These are phyloP conservation scores for Microcebus ravelobensis DNA, from an alignment of 2,113 vertebrate genomes.

Conservation along the genomic window DNA sequence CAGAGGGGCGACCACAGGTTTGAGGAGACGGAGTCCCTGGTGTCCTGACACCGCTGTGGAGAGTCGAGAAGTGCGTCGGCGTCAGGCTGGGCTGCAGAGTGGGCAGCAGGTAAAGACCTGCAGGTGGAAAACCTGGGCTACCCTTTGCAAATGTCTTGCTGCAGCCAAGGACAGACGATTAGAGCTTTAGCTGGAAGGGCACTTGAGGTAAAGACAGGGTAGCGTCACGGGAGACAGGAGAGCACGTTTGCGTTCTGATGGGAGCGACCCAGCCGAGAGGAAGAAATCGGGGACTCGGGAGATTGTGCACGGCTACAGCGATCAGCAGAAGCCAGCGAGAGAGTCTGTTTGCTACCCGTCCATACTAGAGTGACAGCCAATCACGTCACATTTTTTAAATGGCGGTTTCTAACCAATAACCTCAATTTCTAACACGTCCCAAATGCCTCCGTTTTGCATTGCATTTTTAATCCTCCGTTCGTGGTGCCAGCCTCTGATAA, in stretches of 20 bases:
- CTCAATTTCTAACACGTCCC: background rate
- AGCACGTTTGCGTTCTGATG: background rate
- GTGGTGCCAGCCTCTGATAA: constrained; percentile 57
- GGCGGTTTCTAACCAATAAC: background rate
- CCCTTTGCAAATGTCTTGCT: no score
- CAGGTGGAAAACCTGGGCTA: background rate
- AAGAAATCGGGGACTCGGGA: background rate
- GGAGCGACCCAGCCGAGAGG: background rate
- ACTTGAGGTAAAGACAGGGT: background rate
- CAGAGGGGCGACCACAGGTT: no score
- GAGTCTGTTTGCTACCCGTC: background rate
- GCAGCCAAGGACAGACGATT: background rate
- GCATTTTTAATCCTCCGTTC: constrained; percentile 61
- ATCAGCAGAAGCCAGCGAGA: background rate
- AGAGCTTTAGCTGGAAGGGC: background rate
- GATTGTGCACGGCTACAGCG: background rate
- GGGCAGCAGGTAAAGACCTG: background rate
- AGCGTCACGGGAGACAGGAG: no score
- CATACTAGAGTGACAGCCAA: background rate
- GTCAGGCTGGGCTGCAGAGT: background rate
- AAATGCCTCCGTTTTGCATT: background rate
- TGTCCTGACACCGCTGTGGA: background rate
- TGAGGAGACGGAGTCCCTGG: accelerated
- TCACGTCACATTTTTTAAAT: background rate
- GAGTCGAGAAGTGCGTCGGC: background rate